Percentiles rank a stretch among this genome's conserved stretches.
Conservation (phyloP, 35 echinoderm and acorn worm species). For the Apostichopus japonicus region DNA sequence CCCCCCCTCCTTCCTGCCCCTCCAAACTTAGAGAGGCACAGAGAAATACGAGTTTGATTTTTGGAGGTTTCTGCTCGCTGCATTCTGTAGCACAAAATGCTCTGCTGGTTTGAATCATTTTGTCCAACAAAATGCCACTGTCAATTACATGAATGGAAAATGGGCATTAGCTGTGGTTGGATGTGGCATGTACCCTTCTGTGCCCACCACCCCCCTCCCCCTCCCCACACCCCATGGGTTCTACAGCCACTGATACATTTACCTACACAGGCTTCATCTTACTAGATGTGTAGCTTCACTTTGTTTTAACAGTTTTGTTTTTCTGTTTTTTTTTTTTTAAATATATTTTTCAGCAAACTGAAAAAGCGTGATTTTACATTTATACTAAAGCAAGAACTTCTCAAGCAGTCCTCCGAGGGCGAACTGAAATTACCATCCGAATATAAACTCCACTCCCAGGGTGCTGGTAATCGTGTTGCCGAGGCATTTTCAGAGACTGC, state of each 20-base stretch:
- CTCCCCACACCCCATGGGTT: not conserved
- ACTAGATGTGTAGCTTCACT: not conserved
- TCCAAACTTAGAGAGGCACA: no score
- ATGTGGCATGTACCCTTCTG: not conserved
- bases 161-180: no score
- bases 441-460: slow-evolving; percentile 75
- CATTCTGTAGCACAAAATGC: no score
- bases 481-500: slow-evolving; percentile 62
- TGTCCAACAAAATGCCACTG: no score
- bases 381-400: slow-evolving; percentile 60
- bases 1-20: no score
- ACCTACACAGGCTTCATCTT: no score
- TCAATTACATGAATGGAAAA: no score
- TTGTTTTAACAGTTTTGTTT: not conserved
- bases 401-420: slow-evolving; percentile 48
- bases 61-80: no score
- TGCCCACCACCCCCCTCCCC: not conserved
- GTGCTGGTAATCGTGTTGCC: slow-evolving; percentile 58
- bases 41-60: no score
- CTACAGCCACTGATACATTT: no score
- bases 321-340: not conserved
- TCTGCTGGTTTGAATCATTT: no score
- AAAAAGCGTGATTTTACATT: slow-evolving; percentile 82
- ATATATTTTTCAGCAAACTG: slow-evolving; percentile 54
- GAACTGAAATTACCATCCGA: slow-evolving; percentile 67